Evolutionary conservation across 30 jellyfish, hydroid and myxozoan species (phyloP).

Genomic region (Turritopsis rubra): DNA sequence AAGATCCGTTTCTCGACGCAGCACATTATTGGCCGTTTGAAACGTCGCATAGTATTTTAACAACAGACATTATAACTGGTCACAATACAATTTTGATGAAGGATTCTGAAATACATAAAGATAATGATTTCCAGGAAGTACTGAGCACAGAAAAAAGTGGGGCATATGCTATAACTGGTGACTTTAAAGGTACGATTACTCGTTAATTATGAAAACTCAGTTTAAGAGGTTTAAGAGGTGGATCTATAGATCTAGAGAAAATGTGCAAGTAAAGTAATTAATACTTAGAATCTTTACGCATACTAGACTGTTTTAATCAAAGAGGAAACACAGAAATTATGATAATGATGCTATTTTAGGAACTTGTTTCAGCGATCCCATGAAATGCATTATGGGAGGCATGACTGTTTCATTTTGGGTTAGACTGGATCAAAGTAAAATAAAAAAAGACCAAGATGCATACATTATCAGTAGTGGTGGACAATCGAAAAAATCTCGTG

Average conservation of each 20-base stretch:
- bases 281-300: too few species aligned
- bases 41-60: slow-evolving; percentile 27
- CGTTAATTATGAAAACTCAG: neutral
- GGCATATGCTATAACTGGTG: slow-evolving; percentile 78
- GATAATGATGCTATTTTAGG: slow-evolving; percentile 39
- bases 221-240: neutral
- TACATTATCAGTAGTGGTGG: slow-evolving; percentile 97
- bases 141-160: slow-evolving; percentile 78
- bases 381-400: slow-evolving; percentile 89
- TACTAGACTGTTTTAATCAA: too few species aligned
- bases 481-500: slow-evolving; percentile 95
- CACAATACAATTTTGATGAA: slow-evolving; percentile 67
- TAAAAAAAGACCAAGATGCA: slow-evolving; percentile 75
- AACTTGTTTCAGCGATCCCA: slow-evolving; percentile 98
- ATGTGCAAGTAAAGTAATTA: too few species aligned
- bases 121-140: slow-evolving; percentile 18
- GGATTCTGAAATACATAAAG: slow-evolving; percentile 37
- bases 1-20: slow-evolving; percentile 87
- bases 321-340: too few species aligned
- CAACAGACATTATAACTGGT: slow-evolving; percentile 82
- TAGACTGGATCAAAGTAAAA: slow-evolving; percentile 40
- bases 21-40: slow-evolving; percentile 97
- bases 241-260: neutral
- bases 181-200: slow-evolving; percentile 70
- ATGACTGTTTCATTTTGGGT: slow-evolving; percentile 87